A percentile compares a stretch with the other conserved stretches of the same genome.
These are phyloP conservation scores for Philereme vetulata DNA, from an alignment of 2,888 invertebrate species.

Conservation along the genomic window DNA sequence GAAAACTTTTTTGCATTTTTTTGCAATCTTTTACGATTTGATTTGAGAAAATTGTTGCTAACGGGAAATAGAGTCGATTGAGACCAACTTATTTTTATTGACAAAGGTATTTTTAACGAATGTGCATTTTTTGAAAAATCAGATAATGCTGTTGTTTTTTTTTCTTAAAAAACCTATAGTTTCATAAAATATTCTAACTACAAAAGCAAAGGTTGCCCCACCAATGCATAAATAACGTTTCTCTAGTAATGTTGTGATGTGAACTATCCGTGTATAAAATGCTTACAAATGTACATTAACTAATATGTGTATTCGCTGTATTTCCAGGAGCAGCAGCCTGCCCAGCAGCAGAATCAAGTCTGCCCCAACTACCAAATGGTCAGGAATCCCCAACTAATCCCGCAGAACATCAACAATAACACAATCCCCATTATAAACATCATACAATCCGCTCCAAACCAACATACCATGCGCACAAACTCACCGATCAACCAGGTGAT, in stretches of 20 bases:
- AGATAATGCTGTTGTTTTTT: too few species aligned
- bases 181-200: too few species aligned
- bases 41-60: too few species aligned
- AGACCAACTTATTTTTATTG: too few species aligned
- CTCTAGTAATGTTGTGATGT: conserved; percentile 1
- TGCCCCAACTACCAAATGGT: conserved; percentile 54
- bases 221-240: not conserved
- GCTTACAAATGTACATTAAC: conserved; percentile 1
- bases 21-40: too few species aligned
- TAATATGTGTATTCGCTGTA: conserved; percentile 43
- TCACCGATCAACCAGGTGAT: conserved; percentile 47
- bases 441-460: conserved; percentile 52
- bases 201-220: too few species aligned
- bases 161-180: too few species aligned
- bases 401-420: conserved; percentile 46
- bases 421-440: conserved; percentile 67
- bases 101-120: too few species aligned
- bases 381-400: conserved; percentile 47
- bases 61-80: not conserved
- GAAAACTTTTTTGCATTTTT: too few species aligned
- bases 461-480: conserved; percentile 25
- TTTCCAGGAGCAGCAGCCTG: conserved; percentile 66
- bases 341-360: conserved; percentile 44
- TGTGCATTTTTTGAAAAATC: too few species aligned
- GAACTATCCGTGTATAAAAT: not conserved